Evolutionary conservation across 2,113 vertebrate genomes (phyloP).

Genomic region (crab-eating macaque (Macaca fascicularis)): DNA sequence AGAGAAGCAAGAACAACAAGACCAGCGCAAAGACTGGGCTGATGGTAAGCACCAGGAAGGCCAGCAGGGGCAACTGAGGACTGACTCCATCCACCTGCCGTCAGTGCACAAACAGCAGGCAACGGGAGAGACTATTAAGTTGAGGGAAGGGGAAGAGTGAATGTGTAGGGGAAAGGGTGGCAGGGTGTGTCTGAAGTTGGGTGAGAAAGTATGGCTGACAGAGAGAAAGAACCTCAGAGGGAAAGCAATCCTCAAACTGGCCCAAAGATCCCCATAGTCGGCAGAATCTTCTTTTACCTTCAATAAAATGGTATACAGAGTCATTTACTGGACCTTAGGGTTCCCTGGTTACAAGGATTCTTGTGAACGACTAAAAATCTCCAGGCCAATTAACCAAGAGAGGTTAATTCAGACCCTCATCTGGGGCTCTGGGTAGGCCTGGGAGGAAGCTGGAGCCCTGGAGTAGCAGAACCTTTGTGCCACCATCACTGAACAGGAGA

Average conservation of each 20-base stretch:
- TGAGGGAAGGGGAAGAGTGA: background rate
- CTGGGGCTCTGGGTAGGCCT: background rate
- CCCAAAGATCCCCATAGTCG: background rate
- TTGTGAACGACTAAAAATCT: background rate
- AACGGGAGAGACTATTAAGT: accelerated
- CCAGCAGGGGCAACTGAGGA: accelerated
- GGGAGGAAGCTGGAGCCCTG: background rate
- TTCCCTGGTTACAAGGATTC: background rate
- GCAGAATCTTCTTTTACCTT: background rate
- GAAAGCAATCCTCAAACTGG: background rate
- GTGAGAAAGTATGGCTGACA: background rate
- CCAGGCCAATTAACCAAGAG: background rate
- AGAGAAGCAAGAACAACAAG: background rate
- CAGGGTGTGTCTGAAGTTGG: background rate
- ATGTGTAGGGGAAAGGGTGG: background rate
- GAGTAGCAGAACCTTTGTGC: background rate
- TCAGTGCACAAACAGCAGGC: background rate
- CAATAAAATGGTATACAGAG: background rate
- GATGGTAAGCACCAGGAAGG: background rate
- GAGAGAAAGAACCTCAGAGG: background rate
- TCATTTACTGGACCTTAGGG: background rate
- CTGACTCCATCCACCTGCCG: background rate
- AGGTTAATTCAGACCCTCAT: background rate
- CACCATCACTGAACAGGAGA: background rate
- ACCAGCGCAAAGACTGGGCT: background rate